A percentile compares a stretch with the other conserved stretches of the same genome.
Conservation (phyloP, 2,113 vertebrate species). For the Onychostruthus taczanowskii region DNA sequence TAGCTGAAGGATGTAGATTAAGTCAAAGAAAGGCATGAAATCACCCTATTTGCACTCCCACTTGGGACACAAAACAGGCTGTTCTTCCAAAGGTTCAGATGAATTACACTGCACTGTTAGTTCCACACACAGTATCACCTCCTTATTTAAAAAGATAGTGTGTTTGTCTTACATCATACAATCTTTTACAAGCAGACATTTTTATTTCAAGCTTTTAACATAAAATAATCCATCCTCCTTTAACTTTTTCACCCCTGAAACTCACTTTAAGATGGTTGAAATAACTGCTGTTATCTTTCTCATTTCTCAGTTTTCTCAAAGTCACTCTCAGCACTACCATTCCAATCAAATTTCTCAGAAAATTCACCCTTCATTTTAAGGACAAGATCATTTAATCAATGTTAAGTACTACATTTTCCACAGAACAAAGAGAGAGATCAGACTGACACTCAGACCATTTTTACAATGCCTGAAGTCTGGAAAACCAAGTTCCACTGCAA, state of each 20-base stretch:
- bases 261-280: background rate
- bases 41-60: background rate
- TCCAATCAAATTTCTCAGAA: background rate
- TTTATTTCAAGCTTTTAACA: background rate
- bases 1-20: background rate
- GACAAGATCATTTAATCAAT: background rate
- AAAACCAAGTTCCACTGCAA: background rate
- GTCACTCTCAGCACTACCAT: background rate
- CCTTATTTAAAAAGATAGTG: background rate
- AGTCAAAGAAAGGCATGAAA: background rate
- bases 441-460: background rate
- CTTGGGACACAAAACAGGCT: background rate
- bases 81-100: background rate
- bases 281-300: background rate
- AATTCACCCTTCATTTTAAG: background rate
- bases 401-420: background rate
- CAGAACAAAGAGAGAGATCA: background rate
- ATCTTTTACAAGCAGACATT: background rate
- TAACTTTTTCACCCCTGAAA: background rate
- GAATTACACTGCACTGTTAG: background rate
- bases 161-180: background rate
- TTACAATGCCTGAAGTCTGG: background rate
- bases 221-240: background rate
- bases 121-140: background rate
- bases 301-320: background rate